These are phyloP conservation scores for Spilosoma lubricipeda DNA, from an alignment of 2,888 invertebrate genomes.

Conservation along the genomic window DNA sequence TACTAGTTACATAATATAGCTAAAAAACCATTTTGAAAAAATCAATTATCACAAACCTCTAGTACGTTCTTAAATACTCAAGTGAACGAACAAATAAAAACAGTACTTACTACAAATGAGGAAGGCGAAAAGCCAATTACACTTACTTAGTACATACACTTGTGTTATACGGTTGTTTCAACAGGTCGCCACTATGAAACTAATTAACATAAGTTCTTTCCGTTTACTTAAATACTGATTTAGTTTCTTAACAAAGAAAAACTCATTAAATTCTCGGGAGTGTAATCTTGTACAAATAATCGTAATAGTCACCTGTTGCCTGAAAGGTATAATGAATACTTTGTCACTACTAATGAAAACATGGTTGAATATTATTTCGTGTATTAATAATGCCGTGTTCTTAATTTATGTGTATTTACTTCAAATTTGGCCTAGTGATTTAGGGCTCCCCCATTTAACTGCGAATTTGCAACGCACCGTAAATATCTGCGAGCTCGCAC, in stretches of 20 bases:
- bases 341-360: too few species aligned
- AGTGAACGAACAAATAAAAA: neutral
- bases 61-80: neutral
- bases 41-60: neutral
- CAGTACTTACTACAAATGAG: neutral
- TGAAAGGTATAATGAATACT: neutral
- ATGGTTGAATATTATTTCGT: too few species aligned
- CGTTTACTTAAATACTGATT: neutral
- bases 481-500: too few species aligned
- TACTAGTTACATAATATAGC: too few species aligned
- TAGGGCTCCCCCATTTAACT: too few species aligned
- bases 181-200: constrained; percentile 9
- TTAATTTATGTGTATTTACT: too few species aligned
- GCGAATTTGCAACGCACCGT: too few species aligned
- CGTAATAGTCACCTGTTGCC: neutral
- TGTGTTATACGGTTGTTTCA: neutral
- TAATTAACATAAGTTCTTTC: constrained; percentile 18
- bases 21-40: neutral
- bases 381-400: too few species aligned
- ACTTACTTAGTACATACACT: constrained; percentile 7
- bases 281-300: neutral
- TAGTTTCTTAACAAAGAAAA: constrained; percentile 7
- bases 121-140: constrained; percentile 8
- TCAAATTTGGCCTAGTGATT: too few species aligned
- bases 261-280: neutral